Base-by-base conservation (phyloP, 2,797 vertebrate species). In the Rhinophrynus dorsalis region DNA sequence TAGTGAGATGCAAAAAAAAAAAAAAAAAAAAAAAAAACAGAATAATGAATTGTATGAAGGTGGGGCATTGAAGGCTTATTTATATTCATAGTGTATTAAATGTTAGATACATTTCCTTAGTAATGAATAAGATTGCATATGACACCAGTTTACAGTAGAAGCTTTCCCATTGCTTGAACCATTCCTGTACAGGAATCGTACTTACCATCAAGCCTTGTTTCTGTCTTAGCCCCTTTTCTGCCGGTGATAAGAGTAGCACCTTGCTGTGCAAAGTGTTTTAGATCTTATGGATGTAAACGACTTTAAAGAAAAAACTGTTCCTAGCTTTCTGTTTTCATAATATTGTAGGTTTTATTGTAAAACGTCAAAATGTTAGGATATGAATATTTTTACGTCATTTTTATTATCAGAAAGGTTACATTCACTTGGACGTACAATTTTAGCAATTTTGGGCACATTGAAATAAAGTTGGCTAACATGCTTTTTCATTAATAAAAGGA, bases 401-500 rank as follows among this genome's bases (percentile, higher is more conserved):
- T 58, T 58, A 38, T 38, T 58, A 60, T 42, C 23, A 30, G 27
- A 32, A 38, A 58, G 9, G 44, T 44, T 44, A 44, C 57, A 40
- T 40, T 58, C 32, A 58, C 20, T 42, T 42, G 40, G 55, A 42
- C 32, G n/a, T 56, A 55, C 54, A 56, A 37, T 21, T 56, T 56
- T 56, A 32, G 54, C 54, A 56, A 37, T 21, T 56, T 56, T 56
- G 54, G 54, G 54, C 54, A 58, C 55, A 58, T 42, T 58, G 21
- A 58, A 24, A 58, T 58, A 35, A 58, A 42, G 8, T 57, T 38
- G 21, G 54, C 35, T 40, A 58, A 58, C 55, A 18, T 59, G 33
- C 33, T 6, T 60, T n/a, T 60, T 60, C 15, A 60, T 45, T 59
- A 59, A 59, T 29, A 60, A 60, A 60, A 44, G n/a, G n/a, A n/a